Conservation (phyloP, 2,797 vertebrate genomes). For the Acipenser transmontanus region DNA sequence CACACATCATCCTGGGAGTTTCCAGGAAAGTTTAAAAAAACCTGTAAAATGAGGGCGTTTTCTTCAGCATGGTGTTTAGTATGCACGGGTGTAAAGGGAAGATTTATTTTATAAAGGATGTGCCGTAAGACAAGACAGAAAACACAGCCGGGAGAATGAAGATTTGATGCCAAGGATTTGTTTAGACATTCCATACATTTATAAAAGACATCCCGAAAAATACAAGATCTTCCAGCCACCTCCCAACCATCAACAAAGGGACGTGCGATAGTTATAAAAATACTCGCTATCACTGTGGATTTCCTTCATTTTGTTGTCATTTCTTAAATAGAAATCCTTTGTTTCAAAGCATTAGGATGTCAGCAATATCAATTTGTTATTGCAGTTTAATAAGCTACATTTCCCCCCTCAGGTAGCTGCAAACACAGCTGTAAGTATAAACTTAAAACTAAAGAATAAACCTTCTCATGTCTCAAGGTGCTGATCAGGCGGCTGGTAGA, state of each 20-base stretch:
- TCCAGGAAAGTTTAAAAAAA: neutral
- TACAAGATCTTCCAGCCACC: neutral
- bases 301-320: no score
- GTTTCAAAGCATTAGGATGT: no score
- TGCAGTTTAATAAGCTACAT: no score
- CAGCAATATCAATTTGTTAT: no score
- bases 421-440: no score
- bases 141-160: conserved; percentile 26
- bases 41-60: conserved; percentile 13
- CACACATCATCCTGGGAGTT: neutral
- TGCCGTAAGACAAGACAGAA: conserved; percentile 30
- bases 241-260: neutral
- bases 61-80: conserved; percentile 21
- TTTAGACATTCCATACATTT: conserved; percentile 25
- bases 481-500: no score
- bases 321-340: no score
- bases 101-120: conserved; percentile 22
- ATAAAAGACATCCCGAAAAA: neutral
- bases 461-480: no score
- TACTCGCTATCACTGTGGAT: no score
- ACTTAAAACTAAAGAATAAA: no score
- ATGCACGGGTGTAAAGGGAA: conserved; percentile 25
- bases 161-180: conserved; percentile 27
- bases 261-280: no score
- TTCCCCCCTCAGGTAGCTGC: no score